Evolutionary conservation across 2,888 invertebrate genomes (phyloP).

Genomic region (Drosophila nigricruria): DNA sequence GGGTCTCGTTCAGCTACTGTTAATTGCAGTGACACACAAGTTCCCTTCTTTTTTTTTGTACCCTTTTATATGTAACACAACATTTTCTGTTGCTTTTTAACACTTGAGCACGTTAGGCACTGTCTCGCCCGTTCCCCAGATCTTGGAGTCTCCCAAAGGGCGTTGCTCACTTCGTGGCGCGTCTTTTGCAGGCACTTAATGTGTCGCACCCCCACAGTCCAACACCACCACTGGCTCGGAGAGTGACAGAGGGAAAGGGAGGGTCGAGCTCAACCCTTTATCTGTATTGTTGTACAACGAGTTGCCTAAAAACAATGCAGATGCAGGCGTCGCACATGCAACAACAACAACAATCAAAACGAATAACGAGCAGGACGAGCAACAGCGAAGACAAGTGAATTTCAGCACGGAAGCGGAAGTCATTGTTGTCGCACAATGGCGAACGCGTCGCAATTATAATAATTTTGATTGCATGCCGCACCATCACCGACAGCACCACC

Average conservation of each 20-base stretch:
- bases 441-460: slow-evolving; percentile 83
- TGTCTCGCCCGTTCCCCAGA: slow-evolving; percentile 15
- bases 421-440: slow-evolving; percentile 82
- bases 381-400: slow-evolving; percentile 66
- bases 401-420: slow-evolving; percentile 82
- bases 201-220: slow-evolving; percentile 43
- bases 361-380: slow-evolving; percentile 25
- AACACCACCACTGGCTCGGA: not conserved
- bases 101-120: slow-evolving; percentile 72
- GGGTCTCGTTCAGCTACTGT: slow-evolving; percentile 8
- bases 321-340: slow-evolving; percentile 52
- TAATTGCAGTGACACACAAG: slow-evolving; percentile 16
- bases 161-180: slow-evolving; percentile 66
- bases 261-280: slow-evolving; percentile 7
- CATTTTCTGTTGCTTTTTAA: slow-evolving; percentile 31
- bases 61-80: slow-evolving; percentile 5
- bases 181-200: slow-evolving; percentile 80
- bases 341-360: slow-evolving; percentile 29
- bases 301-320: slow-evolving; percentile 70
- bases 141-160: slow-evolving; percentile 22
- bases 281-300: slow-evolving; percentile 52
- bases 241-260: too few species aligned
- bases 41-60: not conserved
- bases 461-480: slow-evolving; percentile 79
- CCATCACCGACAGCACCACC: slow-evolving; percentile 5